phyloP scores from a whole-genome alignment of 1,140 invertebrate species.

The Oncopeltus fasciatus region DNA sequence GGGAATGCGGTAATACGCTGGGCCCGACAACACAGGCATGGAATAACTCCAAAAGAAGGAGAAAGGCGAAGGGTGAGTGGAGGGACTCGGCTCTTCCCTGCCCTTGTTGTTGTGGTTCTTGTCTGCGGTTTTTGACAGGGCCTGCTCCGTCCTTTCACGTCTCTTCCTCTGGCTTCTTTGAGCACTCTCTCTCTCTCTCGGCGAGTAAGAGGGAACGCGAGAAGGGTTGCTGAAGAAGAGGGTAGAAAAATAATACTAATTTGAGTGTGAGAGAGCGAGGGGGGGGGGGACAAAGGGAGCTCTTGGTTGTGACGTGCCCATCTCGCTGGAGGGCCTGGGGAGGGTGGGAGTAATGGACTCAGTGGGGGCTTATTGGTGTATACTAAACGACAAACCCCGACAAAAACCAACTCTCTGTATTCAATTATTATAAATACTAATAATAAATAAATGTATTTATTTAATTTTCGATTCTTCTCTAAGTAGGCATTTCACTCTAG shows the following conservation, averaged over 20 bases:
- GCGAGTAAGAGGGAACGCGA: no score
- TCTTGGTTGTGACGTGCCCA: not conserved
- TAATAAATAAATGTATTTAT: no score
- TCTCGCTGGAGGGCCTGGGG: not conserved
- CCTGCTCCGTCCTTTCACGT: not conserved
- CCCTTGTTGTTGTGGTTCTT: not conserved
- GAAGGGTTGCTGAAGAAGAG: not conserved
- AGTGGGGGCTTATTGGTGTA: no score
- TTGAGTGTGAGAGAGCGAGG: not conserved
- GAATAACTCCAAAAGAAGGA: not conserved
- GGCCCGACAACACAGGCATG: no score
- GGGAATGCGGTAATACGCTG: not conserved
- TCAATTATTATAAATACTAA: no score
- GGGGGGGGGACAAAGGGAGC: not conserved
- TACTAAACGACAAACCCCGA: no score
- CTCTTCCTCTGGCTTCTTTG: no score
- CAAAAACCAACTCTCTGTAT: no score
- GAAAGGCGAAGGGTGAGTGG: not conserved
- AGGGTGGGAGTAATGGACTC: no score
- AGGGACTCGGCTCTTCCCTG: not conserved
- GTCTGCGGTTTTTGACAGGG: constrained; percentile 6
- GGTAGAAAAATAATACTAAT: constrained; percentile 5
- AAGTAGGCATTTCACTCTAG: no score
- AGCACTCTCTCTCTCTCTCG: no score
- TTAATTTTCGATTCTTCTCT: no score